These are phyloP conservation scores for Scelioninae gen. 1 DNA, from an alignment of 2,888 invertebrate genomes.

Conservation along the genomic window DNA sequence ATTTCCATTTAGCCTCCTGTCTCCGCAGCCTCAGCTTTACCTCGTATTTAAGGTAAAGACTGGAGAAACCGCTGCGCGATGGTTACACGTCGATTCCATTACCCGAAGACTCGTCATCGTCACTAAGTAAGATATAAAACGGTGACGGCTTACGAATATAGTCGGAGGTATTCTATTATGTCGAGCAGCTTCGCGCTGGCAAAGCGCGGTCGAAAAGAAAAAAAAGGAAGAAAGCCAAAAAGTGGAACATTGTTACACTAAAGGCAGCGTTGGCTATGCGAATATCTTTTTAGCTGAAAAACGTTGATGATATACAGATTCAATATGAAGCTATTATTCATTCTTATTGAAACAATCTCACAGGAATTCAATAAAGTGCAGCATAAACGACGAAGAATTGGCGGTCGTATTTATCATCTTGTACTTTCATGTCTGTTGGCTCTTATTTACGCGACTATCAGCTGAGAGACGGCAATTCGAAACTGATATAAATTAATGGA, in stretches of 20 bases:
- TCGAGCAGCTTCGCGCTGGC: conserved; percentile 53
- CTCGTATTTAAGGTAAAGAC: conserved; percentile 56
- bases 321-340: conserved; percentile 57
- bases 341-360: conserved; percentile 45
- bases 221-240: conserved; percentile 19
- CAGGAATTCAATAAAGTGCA: conserved; percentile 48
- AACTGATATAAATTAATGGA: no score
- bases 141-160: conserved; percentile 54
- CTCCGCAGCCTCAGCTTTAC: neutral
- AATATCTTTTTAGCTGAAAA: conserved; percentile 15
- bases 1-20: conserved; percentile 63
- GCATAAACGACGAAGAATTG: conserved; percentile 25
- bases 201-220: neutral
- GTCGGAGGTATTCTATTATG: conserved; percentile 68
- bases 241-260: conserved; percentile 10
- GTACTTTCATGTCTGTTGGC: conserved; percentile 5
- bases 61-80: conserved; percentile 60
- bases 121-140: conserved; percentile 61
- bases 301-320: conserved; percentile 48
- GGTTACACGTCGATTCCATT: conserved; percentile 71
- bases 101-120: conserved; percentile 67
- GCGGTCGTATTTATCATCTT: conserved; percentile 41
- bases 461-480: no score
- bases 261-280: conserved; percentile 12
- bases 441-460: conserved; percentile 25